Percentiles rank a stretch among this genome's conserved stretches.
phyloP scores from a whole-genome alignment of 2,888 invertebrate genomes.

The Diploptera punctata region DNA sequence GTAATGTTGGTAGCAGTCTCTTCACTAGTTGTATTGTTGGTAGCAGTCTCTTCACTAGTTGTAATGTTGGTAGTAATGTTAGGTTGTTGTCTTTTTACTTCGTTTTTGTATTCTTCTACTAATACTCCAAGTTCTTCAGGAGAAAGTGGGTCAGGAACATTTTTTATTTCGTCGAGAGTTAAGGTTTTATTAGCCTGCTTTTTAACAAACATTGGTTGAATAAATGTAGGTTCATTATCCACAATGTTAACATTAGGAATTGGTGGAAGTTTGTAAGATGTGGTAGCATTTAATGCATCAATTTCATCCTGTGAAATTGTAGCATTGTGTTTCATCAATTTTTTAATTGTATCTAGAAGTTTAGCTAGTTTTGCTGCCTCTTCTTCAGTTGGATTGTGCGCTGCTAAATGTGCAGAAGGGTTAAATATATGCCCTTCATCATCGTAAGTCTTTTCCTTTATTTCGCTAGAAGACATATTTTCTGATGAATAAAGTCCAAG shows the following conservation, averaged over 20 bases:
- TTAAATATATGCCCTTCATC: slow-evolving; percentile 53
- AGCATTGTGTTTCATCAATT: slow-evolving; percentile 55
- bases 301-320: slow-evolving; percentile 56
- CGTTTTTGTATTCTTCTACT: slow-evolving; percentile 56
- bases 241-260: not conserved
- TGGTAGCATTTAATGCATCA: slow-evolving; percentile 49
- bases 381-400: slow-evolving; percentile 53
- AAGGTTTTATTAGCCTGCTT: slow-evolving; percentile 44
- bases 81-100: slow-evolving; percentile 60
- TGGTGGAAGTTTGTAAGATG: slow-evolving; percentile 24
- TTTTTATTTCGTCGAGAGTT: slow-evolving; percentile 49
- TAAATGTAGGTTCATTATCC: not conserved
- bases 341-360: slow-evolving; percentile 55
- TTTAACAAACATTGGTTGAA: slow-evolving; percentile 40
- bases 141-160: slow-evolving; percentile 55
- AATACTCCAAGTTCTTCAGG: slow-evolving; percentile 52
- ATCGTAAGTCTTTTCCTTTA: not conserved
- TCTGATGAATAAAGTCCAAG: slow-evolving; percentile 51
- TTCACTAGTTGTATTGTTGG: not conserved
- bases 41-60: not conserved
- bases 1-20: slow-evolving; percentile 31
- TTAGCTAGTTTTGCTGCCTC: slow-evolving; percentile 54
- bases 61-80: slow-evolving; percentile 34
- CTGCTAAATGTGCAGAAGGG: slow-evolving; percentile 50
- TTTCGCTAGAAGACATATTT: not conserved